phyloP scores from a whole-genome alignment of 1,140 invertebrate genomes.

The Drosophila cardini region DNA sequence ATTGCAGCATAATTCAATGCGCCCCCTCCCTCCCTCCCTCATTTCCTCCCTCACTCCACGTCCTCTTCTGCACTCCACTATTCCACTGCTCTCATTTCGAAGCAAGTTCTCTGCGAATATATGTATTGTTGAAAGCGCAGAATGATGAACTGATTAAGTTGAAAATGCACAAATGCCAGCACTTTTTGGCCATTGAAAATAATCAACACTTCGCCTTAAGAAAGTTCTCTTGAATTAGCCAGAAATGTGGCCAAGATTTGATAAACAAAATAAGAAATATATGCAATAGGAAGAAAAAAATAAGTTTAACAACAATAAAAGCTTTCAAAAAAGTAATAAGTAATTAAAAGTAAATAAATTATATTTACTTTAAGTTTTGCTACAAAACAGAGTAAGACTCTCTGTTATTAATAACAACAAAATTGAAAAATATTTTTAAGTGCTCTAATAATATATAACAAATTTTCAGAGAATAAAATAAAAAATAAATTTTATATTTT shows the following conservation, averaged over 20 bases:
- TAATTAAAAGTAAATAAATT: no score
- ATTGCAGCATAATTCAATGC: constrained; percentile 79
- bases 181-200: neutral
- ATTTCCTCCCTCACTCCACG: neutral
- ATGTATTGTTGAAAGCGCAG: constrained; percentile 14
- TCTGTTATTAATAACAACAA: no score
- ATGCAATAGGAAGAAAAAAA: no score
- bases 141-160: constrained; percentile 23
- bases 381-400: no score
- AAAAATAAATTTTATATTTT: no score
- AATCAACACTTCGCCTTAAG: constrained; percentile 2
- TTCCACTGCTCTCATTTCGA: neutral
- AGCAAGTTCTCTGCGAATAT: constrained; percentile 19
- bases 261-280: no score
- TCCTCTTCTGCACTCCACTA: neutral
- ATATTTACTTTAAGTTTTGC: no score
- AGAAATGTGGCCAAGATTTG: neutral
- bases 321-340: no score
- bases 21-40: neutral
- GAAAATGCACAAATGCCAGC: constrained; percentile 9
- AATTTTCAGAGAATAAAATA: no score
- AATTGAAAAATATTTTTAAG: no score
- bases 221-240: neutral
- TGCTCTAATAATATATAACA: no score
- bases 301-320: no score